phyloP scores from a whole-genome alignment of 2,113 vertebrate species.

The Anseranas semipalmata region DNA sequence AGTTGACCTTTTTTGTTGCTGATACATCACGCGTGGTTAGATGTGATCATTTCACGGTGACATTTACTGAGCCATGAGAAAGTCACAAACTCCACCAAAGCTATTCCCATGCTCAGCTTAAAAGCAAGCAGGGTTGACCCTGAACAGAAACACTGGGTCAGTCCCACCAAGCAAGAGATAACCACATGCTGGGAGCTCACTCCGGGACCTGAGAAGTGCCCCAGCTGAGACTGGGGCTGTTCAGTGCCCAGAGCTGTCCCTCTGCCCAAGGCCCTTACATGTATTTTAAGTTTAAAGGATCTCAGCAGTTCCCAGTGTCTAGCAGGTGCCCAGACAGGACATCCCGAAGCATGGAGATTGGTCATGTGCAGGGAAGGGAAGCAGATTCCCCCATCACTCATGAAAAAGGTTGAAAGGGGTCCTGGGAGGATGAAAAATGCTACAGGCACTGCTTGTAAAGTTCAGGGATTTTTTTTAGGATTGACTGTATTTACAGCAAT shows the following conservation, averaged over 20 bases:
- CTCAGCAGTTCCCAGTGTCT: not conserved
- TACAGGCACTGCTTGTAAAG: not conserved
- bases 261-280: not conserved
- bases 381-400: not conserved
- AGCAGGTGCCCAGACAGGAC: not conserved
- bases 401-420: not conserved
- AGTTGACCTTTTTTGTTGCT: slow-evolving; percentile 43
- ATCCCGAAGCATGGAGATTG: not conserved
- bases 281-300: not conserved
- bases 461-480: not conserved
- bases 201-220: not conserved
- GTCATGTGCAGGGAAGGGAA: not conserved
- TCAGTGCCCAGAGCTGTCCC: not conserved
- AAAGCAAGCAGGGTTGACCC: not conserved
- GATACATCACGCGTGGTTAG: not conserved
- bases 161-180: not conserved
- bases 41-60: not conserved
- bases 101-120: not conserved
- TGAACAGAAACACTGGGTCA: not conserved
- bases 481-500: not conserved
- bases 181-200: not conserved
- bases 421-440: not conserved
- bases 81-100: not conserved
- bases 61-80: not conserved
- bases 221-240: not conserved